Evolutionary conservation across 2,888 invertebrate species (phyloP), one percentile per base, ranked within the genome.

Genomic region (Agrochola lota): DNA sequence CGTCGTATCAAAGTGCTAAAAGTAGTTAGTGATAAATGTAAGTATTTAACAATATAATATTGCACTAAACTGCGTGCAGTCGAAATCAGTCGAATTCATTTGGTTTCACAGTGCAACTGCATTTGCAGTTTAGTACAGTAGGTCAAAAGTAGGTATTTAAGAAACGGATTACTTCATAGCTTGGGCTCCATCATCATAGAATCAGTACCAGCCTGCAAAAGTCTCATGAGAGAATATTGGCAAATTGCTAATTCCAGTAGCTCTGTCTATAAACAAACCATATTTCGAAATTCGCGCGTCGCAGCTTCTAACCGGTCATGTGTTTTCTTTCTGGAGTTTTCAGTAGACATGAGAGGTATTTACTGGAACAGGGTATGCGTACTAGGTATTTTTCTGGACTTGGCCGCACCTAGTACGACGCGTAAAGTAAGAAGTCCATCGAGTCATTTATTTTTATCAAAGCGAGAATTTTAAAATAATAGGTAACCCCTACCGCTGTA

Each of bases 261-360:
- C 15, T 71, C 23, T 60, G 46, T 23, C 0, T 30, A 0, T 55
- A 30, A 20, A 30, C 11, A 30, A 40, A 15, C 5, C 2, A 4
- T 2, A 17, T 30, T 74, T 74, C 35, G 4, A 20, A 75, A 40
- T 74, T 74, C 30, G 49, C 62, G 62, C 62, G 52, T 60, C 2
- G 15, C 26, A 40, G 17, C n/a, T 30, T 40, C 23, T 1, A 15
- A 49, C 15, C 17, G 49, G 49, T 49, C 15, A 49, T 49, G 15
- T 8, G 1, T 40, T 40, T 40, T 40, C 30, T 30, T 30, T 30
- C 43, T 43, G 43, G 43, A 46, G 43, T 46, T 12, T 11, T 11
- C 43, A 40, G 40, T 40, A 40, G 40, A 40, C 40, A 40, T 40
- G 40, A 40, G 40, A 43, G 7, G 9, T 43, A 43, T 43, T 43